Conservation (phyloP, 2,888 invertebrate genomes). For the Diabrotica balteata region DNA sequence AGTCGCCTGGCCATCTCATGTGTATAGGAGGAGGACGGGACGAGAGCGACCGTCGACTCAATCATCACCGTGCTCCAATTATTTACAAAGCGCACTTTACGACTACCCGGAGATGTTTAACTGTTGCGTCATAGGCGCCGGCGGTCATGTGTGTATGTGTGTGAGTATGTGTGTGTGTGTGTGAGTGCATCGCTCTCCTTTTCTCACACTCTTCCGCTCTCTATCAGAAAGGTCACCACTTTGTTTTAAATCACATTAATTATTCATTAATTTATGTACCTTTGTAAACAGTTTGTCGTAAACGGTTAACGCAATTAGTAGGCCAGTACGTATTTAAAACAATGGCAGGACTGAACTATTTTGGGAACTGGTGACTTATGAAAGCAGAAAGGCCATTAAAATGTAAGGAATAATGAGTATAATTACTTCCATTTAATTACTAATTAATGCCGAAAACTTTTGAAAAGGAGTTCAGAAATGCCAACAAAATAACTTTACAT, state of each 20-base stretch:
- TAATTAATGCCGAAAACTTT: too few species aligned
- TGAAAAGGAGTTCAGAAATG: too few species aligned
- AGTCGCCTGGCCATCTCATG: constrained; percentile 31
- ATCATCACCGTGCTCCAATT: constrained; percentile 59
- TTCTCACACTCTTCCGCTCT: constrained; percentile 9
- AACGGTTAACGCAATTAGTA: constrained; percentile 1
- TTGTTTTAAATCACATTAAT: constrained; percentile 12
- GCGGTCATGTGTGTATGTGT: constrained; percentile 26
- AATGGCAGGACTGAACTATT: too few species aligned
- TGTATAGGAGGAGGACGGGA: constrained; percentile 23
- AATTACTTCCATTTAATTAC: too few species aligned
- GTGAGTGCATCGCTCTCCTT: constrained; percentile 3
- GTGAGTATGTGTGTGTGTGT: not conserved
- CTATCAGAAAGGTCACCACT: constrained; percentile 16
- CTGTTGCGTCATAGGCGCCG: constrained; percentile 49
- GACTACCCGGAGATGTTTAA: constrained; percentile 48
- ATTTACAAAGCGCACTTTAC: constrained; percentile 54
- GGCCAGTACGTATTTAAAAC: not conserved
- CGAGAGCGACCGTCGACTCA: constrained; percentile 41
- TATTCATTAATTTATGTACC: constrained; percentile 12
- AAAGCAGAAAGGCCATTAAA: too few species aligned
- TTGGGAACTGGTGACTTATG: too few species aligned
- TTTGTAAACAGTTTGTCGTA: constrained; percentile 7
- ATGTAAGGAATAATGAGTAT: too few species aligned
- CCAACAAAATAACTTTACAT: too few species aligned